phyloP scores from a whole-genome alignment of 2,113 vertebrate genomes.

The Monarcha castaneiventris region DNA sequence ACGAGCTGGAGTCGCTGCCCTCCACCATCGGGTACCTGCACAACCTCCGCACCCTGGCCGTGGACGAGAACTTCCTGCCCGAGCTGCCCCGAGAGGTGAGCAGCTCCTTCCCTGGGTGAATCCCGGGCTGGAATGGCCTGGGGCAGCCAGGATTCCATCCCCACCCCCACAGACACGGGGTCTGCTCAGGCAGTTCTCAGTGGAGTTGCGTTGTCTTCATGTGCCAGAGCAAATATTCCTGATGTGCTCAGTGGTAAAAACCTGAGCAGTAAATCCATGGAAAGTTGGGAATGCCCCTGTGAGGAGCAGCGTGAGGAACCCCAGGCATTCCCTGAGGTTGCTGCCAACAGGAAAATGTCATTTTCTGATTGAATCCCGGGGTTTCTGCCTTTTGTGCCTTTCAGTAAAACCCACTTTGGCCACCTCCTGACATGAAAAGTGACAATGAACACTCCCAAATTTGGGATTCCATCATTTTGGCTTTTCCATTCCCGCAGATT shows the following conservation, averaged over 20 bases:
- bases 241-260: accelerated
- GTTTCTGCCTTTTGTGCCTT: not conserved
- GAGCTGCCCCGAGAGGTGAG: constrained; percentile 94
- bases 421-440: not conserved
- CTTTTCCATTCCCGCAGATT: constrained; percentile 75
- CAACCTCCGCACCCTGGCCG: constrained; percentile 91
- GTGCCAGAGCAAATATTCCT: too few relatives aligned
- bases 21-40: constrained; percentile 93
- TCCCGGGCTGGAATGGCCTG: not conserved
- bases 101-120: not conserved
- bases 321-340: accelerated
- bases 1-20: constrained; percentile 93
- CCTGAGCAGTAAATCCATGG: not conserved
- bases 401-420: not conserved
- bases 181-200: not conserved
- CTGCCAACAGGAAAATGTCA: accelerated
- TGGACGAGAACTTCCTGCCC: constrained; percentile 95
- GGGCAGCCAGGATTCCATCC: not conserved
- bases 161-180: too few relatives aligned
- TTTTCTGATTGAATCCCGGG: not conserved
- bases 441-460: not conserved
- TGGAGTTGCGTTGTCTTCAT: accelerated
- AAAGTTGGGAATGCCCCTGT: not conserved
- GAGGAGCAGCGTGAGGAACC: not conserved
- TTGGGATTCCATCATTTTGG: not conserved